Evolutionary conservation across 1,140 invertebrate genomes (phyloP).

Genomic region (Cotesia vestalis): DNA sequence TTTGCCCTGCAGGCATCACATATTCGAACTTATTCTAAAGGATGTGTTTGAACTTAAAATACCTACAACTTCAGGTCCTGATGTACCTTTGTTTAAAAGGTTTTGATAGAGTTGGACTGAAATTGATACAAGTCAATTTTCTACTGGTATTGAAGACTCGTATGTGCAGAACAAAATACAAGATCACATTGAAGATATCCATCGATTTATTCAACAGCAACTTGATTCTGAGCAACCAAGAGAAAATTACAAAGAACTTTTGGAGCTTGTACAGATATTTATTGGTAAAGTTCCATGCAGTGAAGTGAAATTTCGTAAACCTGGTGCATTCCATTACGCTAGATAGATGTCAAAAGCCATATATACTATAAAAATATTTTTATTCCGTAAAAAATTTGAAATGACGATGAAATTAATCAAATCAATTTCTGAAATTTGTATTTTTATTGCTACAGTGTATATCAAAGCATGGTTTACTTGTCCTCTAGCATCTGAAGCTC

Average conservation of each 20-base stretch:
- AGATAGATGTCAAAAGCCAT: slow-evolving; percentile 54
- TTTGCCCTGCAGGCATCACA: slow-evolving; percentile 39
- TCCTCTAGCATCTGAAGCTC: slow-evolving; percentile 38
- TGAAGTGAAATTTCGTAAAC: slow-evolving; percentile 52
- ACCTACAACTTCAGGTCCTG: slow-evolving; percentile 29
- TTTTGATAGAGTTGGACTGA: slow-evolving; percentile 34
- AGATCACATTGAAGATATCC: slow-evolving; percentile 14
- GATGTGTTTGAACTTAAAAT: slow-evolving; percentile 37
- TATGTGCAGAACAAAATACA: slow-evolving; percentile 4
- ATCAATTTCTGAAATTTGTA: slow-evolving; percentile 43
- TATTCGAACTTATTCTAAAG: slow-evolving; percentile 40
- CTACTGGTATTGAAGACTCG: slow-evolving; percentile 7
- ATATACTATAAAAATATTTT: slow-evolving; percentile 55
- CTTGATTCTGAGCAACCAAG: slow-evolving; percentile 14
- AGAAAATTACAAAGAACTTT: slow-evolving; percentile 56
- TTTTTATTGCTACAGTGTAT: slow-evolving; percentile 39
- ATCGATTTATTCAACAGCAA: slow-evolving; percentile 5
- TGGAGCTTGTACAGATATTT: slow-evolving; percentile 57
- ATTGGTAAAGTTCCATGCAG: slow-evolving; percentile 51
- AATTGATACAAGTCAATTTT: slow-evolving; percentile 28
- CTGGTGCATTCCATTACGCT: slow-evolving; percentile 56
- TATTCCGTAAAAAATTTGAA: slow-evolving; percentile 44
- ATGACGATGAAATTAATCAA: slow-evolving; percentile 38
- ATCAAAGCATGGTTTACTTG: slow-evolving; percentile 41
- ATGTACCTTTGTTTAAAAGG: slow-evolving; percentile 39